phyloP scores from a whole-genome alignment of 2,888 invertebrate species.

The Spatulosminthurus flaviceps region DNA sequence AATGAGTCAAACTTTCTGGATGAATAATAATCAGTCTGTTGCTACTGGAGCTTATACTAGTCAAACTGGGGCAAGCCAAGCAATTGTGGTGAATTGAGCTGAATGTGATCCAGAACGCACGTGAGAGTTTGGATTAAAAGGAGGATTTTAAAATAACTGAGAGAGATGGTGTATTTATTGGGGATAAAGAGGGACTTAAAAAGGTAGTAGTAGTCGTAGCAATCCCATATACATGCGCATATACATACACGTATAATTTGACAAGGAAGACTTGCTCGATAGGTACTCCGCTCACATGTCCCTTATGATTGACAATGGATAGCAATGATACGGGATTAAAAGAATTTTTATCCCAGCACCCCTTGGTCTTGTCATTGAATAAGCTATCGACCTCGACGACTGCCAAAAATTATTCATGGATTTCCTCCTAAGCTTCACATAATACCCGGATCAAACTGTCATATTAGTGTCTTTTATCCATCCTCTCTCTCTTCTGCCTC shows the following conservation, averaged over 20 bases:
- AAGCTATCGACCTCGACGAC: slow-evolving; percentile 32
- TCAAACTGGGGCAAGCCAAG: too few species aligned
- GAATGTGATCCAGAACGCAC: too few species aligned
- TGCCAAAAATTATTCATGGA: slow-evolving; percentile 57
- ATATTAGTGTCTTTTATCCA: slow-evolving; percentile 57
- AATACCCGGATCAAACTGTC: slow-evolving; percentile 59
- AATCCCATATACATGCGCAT: too few species aligned
- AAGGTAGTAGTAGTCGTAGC: slow-evolving; percentile 1
- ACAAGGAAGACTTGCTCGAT: slow-evolving; percentile 7
- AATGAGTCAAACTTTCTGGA: too few species aligned
- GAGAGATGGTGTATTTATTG: slow-evolving; percentile 18
- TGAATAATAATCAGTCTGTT: too few species aligned
- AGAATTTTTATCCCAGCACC: slow-evolving; percentile 32
- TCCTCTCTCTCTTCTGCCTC: too few species aligned
- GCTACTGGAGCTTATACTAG: too few species aligned
- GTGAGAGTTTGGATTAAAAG: too few species aligned
- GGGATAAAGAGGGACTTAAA: slow-evolving; percentile 25
- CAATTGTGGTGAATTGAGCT: not conserved
- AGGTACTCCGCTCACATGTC: not conserved
- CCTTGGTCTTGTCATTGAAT: slow-evolving; percentile 40
- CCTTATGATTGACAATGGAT: slow-evolving; percentile 50
- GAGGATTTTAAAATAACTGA: not conserved
- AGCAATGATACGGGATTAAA: slow-evolving; percentile 55
- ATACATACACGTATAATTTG: too few species aligned
- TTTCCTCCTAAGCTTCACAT: slow-evolving; percentile 42